Percentiles rank a stretch among this genome's conserved stretches.
Conservation (phyloP, 92 coral and sea anemone species). For the Actinernus sp. region DNA sequence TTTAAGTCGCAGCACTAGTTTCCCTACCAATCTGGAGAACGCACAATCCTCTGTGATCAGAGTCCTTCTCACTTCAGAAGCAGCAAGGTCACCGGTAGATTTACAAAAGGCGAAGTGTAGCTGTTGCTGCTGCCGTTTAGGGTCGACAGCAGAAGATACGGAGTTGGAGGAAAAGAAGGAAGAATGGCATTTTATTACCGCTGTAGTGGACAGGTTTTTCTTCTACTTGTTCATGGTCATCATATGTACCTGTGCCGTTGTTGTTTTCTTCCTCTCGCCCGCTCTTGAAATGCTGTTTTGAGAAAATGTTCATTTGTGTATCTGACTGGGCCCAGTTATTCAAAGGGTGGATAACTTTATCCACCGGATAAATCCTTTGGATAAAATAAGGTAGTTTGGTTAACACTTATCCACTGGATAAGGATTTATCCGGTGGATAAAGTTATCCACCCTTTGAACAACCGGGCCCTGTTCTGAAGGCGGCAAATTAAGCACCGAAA, state of each 20-base stretch:
- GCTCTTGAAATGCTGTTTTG: conserved; percentile 30
- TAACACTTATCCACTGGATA: no score
- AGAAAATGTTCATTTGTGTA: not conserved
- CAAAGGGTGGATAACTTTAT: no score
- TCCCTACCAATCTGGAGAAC: conserved; percentile 24
- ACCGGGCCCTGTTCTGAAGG: no score
- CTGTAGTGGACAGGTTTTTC: conserved; percentile 85
- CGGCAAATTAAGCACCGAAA: no score
- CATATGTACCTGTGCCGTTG: conserved; percentile 64
- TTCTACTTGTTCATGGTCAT: conserved; percentile 64
- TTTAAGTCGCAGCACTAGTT: conserved; percentile 28
- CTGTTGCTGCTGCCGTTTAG: conserved; percentile 23
- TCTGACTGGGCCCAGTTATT: no score
- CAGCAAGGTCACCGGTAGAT: conserved; percentile 10
- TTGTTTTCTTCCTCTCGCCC: conserved; percentile 67
- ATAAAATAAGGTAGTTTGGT: no score
- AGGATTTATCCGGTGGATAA: no score
- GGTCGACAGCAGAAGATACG: conserved; percentile 29
- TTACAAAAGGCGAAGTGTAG: not conserved
- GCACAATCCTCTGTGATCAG: conserved; percentile 18
- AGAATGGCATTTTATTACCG: conserved; percentile 89
- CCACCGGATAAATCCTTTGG: no score
- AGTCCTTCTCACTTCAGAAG: conserved; percentile 22
- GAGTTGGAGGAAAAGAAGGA: conserved; percentile 57
- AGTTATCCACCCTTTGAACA: no score